phyloP scores from a whole-genome alignment of 2,797 vertebrate species.

The Eutrigla gurnardus region DNA sequence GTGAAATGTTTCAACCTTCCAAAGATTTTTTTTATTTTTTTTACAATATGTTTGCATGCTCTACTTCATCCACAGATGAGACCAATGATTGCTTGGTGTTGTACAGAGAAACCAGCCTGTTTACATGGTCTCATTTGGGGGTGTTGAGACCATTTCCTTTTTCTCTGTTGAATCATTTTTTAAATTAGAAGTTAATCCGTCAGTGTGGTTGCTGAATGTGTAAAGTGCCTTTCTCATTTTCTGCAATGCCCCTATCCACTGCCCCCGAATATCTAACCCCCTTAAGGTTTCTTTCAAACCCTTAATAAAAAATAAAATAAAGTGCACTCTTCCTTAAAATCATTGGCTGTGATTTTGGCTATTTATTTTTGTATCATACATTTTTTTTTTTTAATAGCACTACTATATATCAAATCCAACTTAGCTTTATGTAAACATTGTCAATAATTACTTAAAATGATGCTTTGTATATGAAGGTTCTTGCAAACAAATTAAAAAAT shows the following conservation, averaged over 20 bases:
- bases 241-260: conserved; percentile 20
- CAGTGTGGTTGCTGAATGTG: conserved; percentile 62
- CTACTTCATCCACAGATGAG: conserved; percentile 38
- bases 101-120: conserved; percentile 98
- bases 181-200: conserved; percentile 40
- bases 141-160: conserved; percentile 23
- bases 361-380: background rate
- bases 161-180: conserved; percentile 5
- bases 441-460: background rate
- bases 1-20: conserved; percentile 47
- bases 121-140: conserved; percentile 85
- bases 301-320: conserved; percentile 64
- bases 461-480: background rate
- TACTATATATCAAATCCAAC: background rate
- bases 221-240: conserved; percentile 81
- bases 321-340: conserved; percentile 46
- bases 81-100: conserved; percentile 89
- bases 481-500: background rate
- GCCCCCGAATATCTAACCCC: background rate
- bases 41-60: conserved; percentile 7
- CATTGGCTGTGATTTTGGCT: background rate
- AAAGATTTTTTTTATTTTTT: conserved; percentile 11
- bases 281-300: conserved; percentile 43
- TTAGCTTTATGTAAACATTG: background rate
- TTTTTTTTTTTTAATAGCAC: no score